phyloP scores from a whole-genome alignment of 1,140 invertebrate species.

The Caenorhabditis inopinata region DNA sequence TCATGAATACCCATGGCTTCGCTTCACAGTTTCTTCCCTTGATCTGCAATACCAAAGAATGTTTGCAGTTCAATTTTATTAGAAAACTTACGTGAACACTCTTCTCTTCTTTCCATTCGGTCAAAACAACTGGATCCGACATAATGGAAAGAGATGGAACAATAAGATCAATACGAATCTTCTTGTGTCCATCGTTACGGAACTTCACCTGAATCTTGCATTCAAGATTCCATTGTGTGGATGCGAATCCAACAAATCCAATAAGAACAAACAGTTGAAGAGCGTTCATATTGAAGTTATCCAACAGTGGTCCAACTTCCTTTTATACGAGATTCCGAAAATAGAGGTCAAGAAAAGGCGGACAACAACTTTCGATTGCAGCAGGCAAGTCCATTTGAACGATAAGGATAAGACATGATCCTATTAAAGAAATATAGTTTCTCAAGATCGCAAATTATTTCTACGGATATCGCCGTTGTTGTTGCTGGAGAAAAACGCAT shows the following conservation, averaged over 20 bases:
- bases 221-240: conserved; percentile 6
- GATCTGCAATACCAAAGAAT: not conserved
- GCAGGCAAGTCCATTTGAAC: conserved; percentile 4
- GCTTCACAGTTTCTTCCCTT: conserved; percentile 6
- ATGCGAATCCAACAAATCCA: not conserved
- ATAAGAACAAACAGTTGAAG: not conserved
- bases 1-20: conserved; percentile 24
- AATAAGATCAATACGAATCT: conserved; percentile 7
- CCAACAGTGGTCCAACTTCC: not conserved
- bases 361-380: conserved; percentile 10
- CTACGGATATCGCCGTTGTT: not conserved
- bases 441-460: not conserved
- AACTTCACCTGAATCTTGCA: conserved; percentile 9
- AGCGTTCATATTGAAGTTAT: not conserved
- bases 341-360: not conserved
- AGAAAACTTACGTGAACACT: not conserved
- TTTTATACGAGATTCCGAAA: not conserved
- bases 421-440: not conserved
- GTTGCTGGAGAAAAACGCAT: not conserved
- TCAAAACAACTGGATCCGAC: conserved; percentile 3
- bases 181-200: conserved; percentile 15
- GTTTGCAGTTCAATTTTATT: too few relatives aligned
- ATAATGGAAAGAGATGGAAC: not conserved
- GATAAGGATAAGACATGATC: conserved; percentile 12
- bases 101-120: not conserved